Evolutionary conservation across 2,888 invertebrate species (phyloP).

Genomic region (Notocelia uddmanniana): DNA sequence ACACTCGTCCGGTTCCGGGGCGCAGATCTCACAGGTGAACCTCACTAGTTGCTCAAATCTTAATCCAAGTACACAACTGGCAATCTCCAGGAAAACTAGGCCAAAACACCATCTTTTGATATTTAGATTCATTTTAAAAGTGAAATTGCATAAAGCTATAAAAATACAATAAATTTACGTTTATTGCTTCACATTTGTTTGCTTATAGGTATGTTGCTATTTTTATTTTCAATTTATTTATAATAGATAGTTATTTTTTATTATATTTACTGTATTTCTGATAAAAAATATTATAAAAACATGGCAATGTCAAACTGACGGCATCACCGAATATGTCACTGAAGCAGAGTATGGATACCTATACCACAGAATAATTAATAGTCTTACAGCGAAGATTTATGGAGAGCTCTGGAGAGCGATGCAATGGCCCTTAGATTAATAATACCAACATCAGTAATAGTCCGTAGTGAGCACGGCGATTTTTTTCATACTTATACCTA

Average conservation of each 20-base stretch:
- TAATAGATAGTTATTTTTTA: conserved; percentile 2
- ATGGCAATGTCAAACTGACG: conserved; percentile 6
- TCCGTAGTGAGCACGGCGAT: no score
- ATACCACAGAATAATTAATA: neutral
- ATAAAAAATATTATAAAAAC: neutral
- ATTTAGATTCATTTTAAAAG: conserved; percentile 20
- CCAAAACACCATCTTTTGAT: conserved; percentile 13
- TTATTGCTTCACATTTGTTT: conserved; percentile 12
- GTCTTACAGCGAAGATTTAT: no score
- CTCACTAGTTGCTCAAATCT: conserved; percentile 32
- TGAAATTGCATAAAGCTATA: conserved; percentile 9
- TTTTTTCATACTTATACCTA: no score
- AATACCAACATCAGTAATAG: no score
- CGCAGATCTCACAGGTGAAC: conserved; percentile 33
- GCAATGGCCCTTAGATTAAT: no score
- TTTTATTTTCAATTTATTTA: conserved; percentile 28
- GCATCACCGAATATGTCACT: no score
- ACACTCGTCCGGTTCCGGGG: conserved; percentile 10
- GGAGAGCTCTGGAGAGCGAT: no score
- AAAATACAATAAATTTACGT: conserved; percentile 7
- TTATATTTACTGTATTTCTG: neutral
- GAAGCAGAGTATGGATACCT: neutral
- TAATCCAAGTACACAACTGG: conserved; percentile 11
- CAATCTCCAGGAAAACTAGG: conserved; percentile 4
- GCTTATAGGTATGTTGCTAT: conserved; percentile 12